Conservation (phyloP, 2,888 invertebrate genomes). For the Lasioglossum vierecki region DNA sequence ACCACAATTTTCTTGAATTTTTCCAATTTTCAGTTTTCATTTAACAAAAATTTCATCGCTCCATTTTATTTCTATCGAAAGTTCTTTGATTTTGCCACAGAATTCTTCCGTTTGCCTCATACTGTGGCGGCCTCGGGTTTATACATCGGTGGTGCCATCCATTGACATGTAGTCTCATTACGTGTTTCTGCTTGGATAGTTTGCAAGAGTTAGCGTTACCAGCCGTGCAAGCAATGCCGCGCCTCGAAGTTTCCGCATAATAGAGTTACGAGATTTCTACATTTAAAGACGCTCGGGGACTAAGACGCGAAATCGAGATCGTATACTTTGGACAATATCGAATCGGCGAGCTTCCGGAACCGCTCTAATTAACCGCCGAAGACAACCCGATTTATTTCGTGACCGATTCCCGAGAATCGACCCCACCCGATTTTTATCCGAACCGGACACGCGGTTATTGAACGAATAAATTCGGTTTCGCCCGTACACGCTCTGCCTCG, state of each 20-base stretch:
- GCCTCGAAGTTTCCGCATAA: constrained; percentile 38
- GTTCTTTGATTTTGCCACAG: too few species aligned
- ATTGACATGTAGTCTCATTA: constrained; percentile 61
- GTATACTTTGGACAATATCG: neutral
- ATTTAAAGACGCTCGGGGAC: constrained; percentile 19
- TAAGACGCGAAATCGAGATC: neutral
- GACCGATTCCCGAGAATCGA: neutral
- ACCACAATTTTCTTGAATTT: too few species aligned
- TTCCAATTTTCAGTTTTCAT: too few species aligned
- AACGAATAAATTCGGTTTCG: neutral
- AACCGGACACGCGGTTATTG: neutral
- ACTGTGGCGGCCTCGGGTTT: constrained; percentile 29
- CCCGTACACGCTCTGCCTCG: neutral
- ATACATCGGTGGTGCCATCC: constrained; percentile 66
- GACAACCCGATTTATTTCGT: neutral
- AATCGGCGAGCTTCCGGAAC: too few species aligned
- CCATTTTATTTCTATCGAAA: too few species aligned
- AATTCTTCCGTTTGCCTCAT: too few species aligned
- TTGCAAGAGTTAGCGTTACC: constrained; percentile 58
- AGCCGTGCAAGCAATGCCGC: constrained; percentile 39
- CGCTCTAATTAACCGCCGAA: neutral
- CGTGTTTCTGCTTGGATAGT: constrained; percentile 54
- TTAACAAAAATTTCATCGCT: too few species aligned
- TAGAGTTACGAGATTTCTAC: constrained; percentile 34
- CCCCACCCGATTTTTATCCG: neutral